These are phyloP conservation scores for Bryconaethiops microstoma DNA, from an alignment of 2,797 vertebrate species.

Conservation along the genomic window DNA sequence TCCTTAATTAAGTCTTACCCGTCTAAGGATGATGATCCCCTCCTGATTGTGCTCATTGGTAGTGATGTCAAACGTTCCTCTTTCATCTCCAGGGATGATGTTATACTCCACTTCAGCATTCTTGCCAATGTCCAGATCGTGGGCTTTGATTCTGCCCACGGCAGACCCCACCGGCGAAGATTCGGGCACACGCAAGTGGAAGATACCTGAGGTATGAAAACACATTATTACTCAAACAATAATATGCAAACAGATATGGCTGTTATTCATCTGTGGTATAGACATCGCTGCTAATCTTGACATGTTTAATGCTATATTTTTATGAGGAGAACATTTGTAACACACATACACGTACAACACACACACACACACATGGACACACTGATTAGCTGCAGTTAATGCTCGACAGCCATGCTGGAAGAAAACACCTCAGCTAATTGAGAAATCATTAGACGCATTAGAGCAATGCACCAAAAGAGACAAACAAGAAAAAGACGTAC, in stretches of 20 bases:
- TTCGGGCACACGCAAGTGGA: slow-evolving; percentile 94
- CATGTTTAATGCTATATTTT: not conserved
- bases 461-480: slow-evolving; percentile 55
- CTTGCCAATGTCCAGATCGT: slow-evolving; percentile 93
- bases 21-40: slow-evolving; percentile 91
- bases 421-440: slow-evolving; percentile 48
- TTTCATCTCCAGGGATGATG: slow-evolving; percentile 95
- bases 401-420: slow-evolving; percentile 14
- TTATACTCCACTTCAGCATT: slow-evolving; percentile 98
- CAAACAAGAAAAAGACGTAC: slow-evolving; percentile 26
- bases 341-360: slow-evolving; percentile 42
- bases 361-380: slow-evolving; percentile 33
- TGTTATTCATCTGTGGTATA: too few species aligned
- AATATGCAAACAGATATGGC: not conserved
- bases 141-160: slow-evolving; percentile 93
- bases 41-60: slow-evolving; percentile 95
- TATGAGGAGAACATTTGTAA: not conserved
- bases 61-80: slow-evolving; percentile 92
- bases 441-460: slow-evolving; percentile 55
- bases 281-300: not conserved
- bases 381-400: slow-evolving; percentile 44
- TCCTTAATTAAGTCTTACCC: slow-evolving; percentile 73
- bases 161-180: slow-evolving; percentile 88
- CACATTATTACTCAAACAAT: slow-evolving; percentile 15
- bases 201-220: slow-evolving; percentile 82